Conservation (phyloP, 2,113 vertebrate species). For the Monarcha castaneiventris region DNA sequence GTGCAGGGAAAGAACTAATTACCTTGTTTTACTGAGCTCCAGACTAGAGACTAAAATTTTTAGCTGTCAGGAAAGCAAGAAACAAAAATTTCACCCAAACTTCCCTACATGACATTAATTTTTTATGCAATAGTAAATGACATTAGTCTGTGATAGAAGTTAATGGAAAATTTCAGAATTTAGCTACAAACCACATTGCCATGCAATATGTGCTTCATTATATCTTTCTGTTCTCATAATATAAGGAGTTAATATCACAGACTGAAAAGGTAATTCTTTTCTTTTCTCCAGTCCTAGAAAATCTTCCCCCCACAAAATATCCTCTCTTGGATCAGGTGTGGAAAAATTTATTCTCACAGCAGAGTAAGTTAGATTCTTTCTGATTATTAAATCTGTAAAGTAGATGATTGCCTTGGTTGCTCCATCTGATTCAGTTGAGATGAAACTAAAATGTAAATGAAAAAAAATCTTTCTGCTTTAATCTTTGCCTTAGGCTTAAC, state of each 20-base stretch:
- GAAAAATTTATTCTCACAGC: neutral
- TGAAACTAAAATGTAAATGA: slow-evolving; percentile 5
- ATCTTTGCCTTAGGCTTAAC: slow-evolving; percentile 34
- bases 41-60: neutral
- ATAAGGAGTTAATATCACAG: neutral
- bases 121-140: neutral
- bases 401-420: neutral
- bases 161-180: neutral
- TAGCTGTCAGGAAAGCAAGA: neutral
- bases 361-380: neutral
- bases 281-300: neutral
- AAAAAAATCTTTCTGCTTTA: slow-evolving; percentile 5
- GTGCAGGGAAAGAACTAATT: neutral
- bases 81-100: neutral
- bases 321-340: neutral
- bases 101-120: neutral
- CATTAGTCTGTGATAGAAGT: neutral
- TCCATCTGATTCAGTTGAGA: neutral
- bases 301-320: neutral
- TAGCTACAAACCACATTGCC: neutral
- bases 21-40: neutral
- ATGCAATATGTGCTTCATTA: neutral
- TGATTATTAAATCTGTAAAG: neutral
- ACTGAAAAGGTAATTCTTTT: neutral
- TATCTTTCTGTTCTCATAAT: neutral